Evolutionary conservation across 2,113 vertebrate genomes (phyloP), one percentile per base, ranked within the genome.

Genomic region (Sakesphorus luctuosus): DNA sequence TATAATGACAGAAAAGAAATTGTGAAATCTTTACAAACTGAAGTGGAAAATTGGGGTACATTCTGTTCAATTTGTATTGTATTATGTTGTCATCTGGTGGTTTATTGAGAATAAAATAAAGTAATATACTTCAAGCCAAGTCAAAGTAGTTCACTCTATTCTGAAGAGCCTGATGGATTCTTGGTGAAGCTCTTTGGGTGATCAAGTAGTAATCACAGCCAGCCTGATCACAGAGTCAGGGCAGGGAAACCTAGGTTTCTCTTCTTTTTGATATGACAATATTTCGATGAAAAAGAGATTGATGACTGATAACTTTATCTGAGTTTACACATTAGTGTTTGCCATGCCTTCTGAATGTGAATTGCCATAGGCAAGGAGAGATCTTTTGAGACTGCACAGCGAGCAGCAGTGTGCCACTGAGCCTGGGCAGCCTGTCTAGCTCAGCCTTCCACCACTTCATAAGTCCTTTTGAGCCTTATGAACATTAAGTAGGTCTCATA

Each of bases 401-500:
- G 5, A 83, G 61, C 61, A 58, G 87, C 85, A 81, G 80, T 11
- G 43, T 69, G 84, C 68, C 69, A 2, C 56, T 43, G 62, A 0
- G 0, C 47, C 44, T 29, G 11, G 73, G 50, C 62, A 86, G 47
- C 28, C 77, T 82, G 35, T 81, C 40, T 31, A 46, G 53, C 38
- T 67, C 71, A 89, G 92, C 73, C 50, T 94, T 91, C 73, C 90
- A 78, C 36, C 85, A 40, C 93, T 93, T 87, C 76, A 5, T 62
- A 95, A 91, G 49, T 89, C 40, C 79, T 94, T 93, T 79, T 69
- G 75, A 97, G 85, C 47, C 59, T 91, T 77, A 52, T 10, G 9
- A 95, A 88, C 88, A 55, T 78, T 97, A 89, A 97, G 73, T 29
- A 90, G 72, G 79, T 90, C 90, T 95, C 86, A 83, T 16, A 47